Evolutionary conservation across 2,888 invertebrate species (phyloP), one percentile per base, ranked within the genome.

Genomic region (Synanthedon andrenaeformis): DNA sequence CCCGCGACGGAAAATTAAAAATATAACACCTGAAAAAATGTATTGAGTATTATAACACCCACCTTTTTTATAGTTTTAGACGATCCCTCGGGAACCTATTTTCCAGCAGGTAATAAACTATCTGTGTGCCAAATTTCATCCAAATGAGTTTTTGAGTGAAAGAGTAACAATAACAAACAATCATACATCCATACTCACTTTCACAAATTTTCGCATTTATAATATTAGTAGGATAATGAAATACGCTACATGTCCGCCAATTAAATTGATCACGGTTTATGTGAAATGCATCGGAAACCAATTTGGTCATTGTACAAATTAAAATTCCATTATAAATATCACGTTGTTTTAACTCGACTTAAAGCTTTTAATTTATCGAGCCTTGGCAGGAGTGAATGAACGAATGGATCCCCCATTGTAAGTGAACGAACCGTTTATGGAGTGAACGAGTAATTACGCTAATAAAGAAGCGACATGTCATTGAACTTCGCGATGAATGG

Each of bases 381-480:
- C 13, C 23, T 12, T 11, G 52, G 45, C 52, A 52, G 45, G 45
- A 52, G 52, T 52, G 52, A 52, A 52, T 52, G 52, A 45, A 45
- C 45, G 52, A 45, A 45, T 14, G 45, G 45, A 13, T 13, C 45
- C 45, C 5, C 45, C 45, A 45, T 45, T 45, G 45, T 45, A 14
- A 45, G 45, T 45, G 45, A 45, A 45, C 14, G 45, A 45, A 45
- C 45, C 14, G 45, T 14, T 45, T 45, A 45, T 45, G 45, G 45
- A 45, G 12, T 45, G 45, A 45, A 45, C 45, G 45, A 45, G 53
- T 63, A 62, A 65, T 66, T 63, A 61, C 63, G 51, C 57, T 62
- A 62, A 62, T 63, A 63, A 63, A 61, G 58, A 52, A 49, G 51
- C 50, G 28, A 41, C 45, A 58, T 60, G 66, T 60, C 64, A 53